Percentiles rank a stretch among this genome's conserved stretches.
Conservation (phyloP, 2,797 vertebrate species). For the Xenopus petersii region DNA sequence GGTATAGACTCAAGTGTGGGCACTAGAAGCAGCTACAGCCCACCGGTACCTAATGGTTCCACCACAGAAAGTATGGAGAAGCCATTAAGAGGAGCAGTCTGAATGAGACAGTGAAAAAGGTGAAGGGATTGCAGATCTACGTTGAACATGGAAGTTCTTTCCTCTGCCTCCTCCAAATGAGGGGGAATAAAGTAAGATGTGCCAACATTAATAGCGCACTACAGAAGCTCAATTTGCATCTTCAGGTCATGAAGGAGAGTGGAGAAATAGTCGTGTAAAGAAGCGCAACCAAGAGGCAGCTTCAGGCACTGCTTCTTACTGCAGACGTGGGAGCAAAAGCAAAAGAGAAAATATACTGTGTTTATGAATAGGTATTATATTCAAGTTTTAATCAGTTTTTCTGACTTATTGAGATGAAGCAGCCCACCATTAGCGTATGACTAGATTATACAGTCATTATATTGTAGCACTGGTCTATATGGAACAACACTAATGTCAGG, state of each 20-base stretch:
- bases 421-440: too few relatives aligned
- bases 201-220: conserved; percentile 1
- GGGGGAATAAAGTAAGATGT: conserved; percentile 26
- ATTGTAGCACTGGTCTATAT: too few relatives aligned
- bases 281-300: too few relatives aligned
- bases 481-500: too few relatives aligned
- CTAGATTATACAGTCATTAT: too few relatives aligned
- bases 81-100: conserved; percentile 1
- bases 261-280: neutral
- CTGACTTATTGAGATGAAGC: too few relatives aligned
- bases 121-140: conserved; percentile 30
- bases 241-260: conserved; percentile 6
- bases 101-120: conserved; percentile 43
- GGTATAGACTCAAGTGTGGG: neutral
- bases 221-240: neutral
- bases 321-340: too few relatives aligned
- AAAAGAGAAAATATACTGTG: too few relatives aligned
- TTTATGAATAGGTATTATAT: too few relatives aligned
- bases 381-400: too few relatives aligned
- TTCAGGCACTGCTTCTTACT: too few relatives aligned
- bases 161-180: conserved; percentile 33
- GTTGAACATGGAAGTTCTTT: neutral
- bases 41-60: conserved; percentile 4
- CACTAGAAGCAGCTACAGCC: conserved; percentile 17
- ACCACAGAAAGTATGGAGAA: conserved; percentile 41